These are phyloP conservation scores for Oryzias curvinotus DNA, from an alignment of 2,113 vertebrate genomes.

Conservation along the genomic window DNA sequence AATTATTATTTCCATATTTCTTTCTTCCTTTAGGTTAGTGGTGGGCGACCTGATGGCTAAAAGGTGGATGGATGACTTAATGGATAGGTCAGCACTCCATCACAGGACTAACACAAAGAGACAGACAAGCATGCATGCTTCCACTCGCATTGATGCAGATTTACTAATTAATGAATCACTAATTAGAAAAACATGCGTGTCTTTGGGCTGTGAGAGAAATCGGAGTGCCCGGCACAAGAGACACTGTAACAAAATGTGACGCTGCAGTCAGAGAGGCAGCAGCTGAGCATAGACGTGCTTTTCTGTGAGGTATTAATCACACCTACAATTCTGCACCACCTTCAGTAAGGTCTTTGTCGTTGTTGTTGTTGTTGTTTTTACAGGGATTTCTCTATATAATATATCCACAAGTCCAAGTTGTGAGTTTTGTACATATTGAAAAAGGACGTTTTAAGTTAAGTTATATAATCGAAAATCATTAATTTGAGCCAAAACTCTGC, in stretches of 20 bases:
- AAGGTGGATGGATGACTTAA: background rate
- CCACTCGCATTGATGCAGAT: background rate
- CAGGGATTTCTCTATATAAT: too few relatives aligned
- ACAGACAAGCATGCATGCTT: background rate
- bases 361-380: too few relatives aligned
- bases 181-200: constrained; percentile 1
- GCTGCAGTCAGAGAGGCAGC: background rate
- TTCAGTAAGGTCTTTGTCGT: background rate
- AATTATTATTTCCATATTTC: too few relatives aligned
- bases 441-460: too few relatives aligned
- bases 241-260: background rate
- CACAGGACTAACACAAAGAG: background rate
- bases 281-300: background rate
- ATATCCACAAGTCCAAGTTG: too few relatives aligned
- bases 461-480: too few relatives aligned
- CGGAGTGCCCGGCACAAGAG: background rate
- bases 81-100: background rate
- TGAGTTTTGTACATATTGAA: too few relatives aligned
- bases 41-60: background rate
- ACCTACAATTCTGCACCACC: background rate
- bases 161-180: background rate
- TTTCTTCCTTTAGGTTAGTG: background rate
- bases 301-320: background rate
- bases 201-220: background rate
- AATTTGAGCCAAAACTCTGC: too few relatives aligned